A percentile compares a stretch with the other conserved stretches of the same genome.
Evolutionary conservation across 2,113 vertebrate species (phyloP).

Genomic region (Phocoena phocoena): DNA sequence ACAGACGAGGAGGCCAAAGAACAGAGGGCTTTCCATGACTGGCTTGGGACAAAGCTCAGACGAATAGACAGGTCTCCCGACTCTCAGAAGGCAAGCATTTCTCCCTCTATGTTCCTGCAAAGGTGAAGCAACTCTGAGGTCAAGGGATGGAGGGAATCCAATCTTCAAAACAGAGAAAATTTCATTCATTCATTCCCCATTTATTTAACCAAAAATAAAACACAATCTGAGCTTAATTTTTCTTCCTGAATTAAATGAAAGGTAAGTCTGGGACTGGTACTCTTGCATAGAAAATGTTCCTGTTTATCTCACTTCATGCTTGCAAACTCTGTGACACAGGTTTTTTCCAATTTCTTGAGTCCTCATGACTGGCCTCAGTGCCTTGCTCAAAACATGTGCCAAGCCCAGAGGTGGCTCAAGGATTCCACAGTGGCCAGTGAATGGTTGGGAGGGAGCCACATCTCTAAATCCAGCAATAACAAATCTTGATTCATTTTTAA

Average conservation of each 20-base stretch:
- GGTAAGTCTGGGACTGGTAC: background rate
- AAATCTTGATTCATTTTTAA: background rate
- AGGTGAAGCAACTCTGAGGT: background rate
- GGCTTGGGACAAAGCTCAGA: background rate
- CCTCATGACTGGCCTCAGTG: fast-evolving
- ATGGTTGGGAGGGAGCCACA: background rate
- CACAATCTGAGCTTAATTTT: background rate
- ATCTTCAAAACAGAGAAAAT: background rate
- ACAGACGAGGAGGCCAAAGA: background rate
- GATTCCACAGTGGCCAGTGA: background rate
- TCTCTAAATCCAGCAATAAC: background rate
- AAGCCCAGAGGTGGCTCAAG: background rate
- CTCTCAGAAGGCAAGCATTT: background rate
- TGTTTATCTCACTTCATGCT: background rate
- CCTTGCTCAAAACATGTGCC: background rate
- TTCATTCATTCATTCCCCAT: background rate
- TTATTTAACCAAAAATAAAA: background rate
- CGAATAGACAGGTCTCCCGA: background rate
- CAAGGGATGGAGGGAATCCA: too few relatives aligned
- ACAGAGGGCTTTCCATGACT: background rate
- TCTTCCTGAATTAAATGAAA: background rate
- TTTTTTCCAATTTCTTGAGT: background rate
- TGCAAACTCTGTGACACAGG: background rate
- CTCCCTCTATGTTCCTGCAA: background rate
- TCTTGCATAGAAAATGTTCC: background rate